Conservation (phyloP, 2,113 vertebrate species). For the Hemibates koningsi region DNA sequence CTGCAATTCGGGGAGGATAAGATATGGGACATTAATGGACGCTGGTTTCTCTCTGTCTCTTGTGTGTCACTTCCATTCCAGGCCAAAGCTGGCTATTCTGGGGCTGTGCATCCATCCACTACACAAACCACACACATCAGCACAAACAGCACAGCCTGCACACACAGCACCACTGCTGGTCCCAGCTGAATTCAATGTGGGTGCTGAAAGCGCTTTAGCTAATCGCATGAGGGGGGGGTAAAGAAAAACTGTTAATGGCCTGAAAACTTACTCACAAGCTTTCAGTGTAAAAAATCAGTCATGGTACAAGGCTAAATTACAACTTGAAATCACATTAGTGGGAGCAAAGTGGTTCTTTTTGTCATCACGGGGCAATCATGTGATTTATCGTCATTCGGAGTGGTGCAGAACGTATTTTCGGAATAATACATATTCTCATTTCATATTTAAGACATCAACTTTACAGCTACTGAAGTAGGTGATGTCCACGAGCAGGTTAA, state of each 20-base stretch:
- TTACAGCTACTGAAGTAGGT: not conserved
- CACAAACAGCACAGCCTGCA: slow-evolving; percentile 26
- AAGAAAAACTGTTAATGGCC: slow-evolving; percentile 25
- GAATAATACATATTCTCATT: not conserved
- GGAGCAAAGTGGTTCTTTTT: slow-evolving; percentile 21
- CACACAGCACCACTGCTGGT: slow-evolving; percentile 2
- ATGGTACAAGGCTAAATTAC: slow-evolving; percentile 20
- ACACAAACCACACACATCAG: slow-evolving; percentile 59
- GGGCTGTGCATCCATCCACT: slow-evolving; percentile 7
- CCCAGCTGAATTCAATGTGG: slow-evolving; percentile 21
- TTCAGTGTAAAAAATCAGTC: slow-evolving; percentile 39
- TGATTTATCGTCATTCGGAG: slow-evolving; percentile 9
- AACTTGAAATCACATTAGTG: slow-evolving; percentile 14
- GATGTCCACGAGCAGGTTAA: not conserved
- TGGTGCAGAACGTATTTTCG: not conserved
- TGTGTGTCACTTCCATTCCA: slow-evolving; percentile 53
- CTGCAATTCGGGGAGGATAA: slow-evolving; percentile 21
- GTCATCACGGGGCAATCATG: not conserved
- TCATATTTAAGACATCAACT: not conserved
- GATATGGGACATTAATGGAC: slow-evolving; percentile 40
- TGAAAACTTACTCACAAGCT: slow-evolving; percentile 15
- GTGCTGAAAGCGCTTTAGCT: slow-evolving; percentile 26
- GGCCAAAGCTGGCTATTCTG: slow-evolving; percentile 56
- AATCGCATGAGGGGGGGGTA: not conserved
- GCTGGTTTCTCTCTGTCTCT: slow-evolving; percentile 4